Evolutionary conservation across 2,113 vertebrate species (phyloP).

Genomic region (Larimichthys crocea): DNA sequence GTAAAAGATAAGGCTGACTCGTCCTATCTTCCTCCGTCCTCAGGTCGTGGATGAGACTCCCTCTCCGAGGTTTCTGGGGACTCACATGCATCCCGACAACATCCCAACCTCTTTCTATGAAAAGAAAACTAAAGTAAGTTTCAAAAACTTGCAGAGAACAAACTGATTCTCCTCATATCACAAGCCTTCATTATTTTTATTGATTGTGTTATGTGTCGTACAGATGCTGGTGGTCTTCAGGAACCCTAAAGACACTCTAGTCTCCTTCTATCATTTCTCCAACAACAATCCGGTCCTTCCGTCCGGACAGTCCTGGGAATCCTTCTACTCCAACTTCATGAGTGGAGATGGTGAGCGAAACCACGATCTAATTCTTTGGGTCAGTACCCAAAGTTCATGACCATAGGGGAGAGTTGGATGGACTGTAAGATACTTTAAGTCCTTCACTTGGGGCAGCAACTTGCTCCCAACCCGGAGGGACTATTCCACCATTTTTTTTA

Average conservation of each 20-base stretch:
- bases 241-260: constrained; percentile 88
- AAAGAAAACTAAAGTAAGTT: constrained; percentile 68
- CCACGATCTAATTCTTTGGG: too few relatives aligned
- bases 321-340: constrained; percentile 86
- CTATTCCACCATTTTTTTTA: too few relatives aligned
- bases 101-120: constrained; percentile 65
- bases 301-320: constrained; percentile 82
- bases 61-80: constrained; percentile 74
- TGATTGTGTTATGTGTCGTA: neutral
- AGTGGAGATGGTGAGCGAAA: constrained; percentile 82
- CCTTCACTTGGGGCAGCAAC: too few relatives aligned
- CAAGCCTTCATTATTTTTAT: neutral
- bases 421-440: too few relatives aligned
- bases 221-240: constrained; percentile 87
- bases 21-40: neutral
- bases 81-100: constrained; percentile 76
- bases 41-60: constrained; percentile 56
- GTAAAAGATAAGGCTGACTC: neutral
- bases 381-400: too few relatives aligned
- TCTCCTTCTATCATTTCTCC: constrained; percentile 88
- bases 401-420: too few relatives aligned
- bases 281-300: constrained; percentile 82
- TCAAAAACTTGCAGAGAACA: neutral
- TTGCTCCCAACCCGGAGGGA: too few relatives aligned
- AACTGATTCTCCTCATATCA: too few relatives aligned